These are phyloP conservation scores for Ptilorrhoa leucosticta DNA, from an alignment of 2,113 vertebrate genomes.

Conservation along the genomic window DNA sequence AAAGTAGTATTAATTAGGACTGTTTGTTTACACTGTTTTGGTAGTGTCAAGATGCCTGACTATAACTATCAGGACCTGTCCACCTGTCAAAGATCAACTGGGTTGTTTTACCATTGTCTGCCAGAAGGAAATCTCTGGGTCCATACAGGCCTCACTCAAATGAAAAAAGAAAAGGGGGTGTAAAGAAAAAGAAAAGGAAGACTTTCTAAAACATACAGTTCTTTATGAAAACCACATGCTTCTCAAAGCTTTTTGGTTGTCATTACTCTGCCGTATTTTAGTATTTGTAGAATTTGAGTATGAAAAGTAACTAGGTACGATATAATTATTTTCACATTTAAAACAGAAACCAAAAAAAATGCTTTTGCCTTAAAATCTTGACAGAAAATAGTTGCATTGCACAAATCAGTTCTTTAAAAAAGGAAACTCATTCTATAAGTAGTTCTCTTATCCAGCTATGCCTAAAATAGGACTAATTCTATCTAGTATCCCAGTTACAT, in stretches of 20 bases:
- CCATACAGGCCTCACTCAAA: slow-evolving; percentile 60
- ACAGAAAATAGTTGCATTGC: slow-evolving; percentile 47
- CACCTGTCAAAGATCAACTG: slow-evolving; percentile 81
- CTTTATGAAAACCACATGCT: slow-evolving; percentile 79
- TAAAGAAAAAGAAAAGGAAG: slow-evolving; percentile 43
- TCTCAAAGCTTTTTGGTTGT: slow-evolving; percentile 64
- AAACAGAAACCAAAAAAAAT: background rate
- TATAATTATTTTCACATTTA: slow-evolving; percentile 47
- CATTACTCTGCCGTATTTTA: slow-evolving; percentile 73
- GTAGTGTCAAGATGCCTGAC: slow-evolving; percentile 72
- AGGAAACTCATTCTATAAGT: slow-evolving; percentile 70
- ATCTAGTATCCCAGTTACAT: slow-evolving; percentile 69
- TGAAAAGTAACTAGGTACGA: slow-evolving; percentile 52
- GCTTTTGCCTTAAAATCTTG: slow-evolving; percentile 35
- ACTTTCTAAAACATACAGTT: slow-evolving; percentile 71
- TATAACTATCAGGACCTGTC: slow-evolving; percentile 79
- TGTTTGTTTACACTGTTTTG: slow-evolving; percentile 71
- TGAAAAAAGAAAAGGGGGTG: slow-evolving; percentile 24
- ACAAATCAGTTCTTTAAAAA: slow-evolving; percentile 53
- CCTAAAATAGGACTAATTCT: slow-evolving; percentile 69
- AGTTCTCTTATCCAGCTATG: slow-evolving; percentile 64
- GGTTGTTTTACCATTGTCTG: slow-evolving; percentile 78
- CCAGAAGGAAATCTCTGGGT: slow-evolving; percentile 71
- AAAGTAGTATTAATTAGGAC: slow-evolving; percentile 68
- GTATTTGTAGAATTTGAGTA: slow-evolving; percentile 73